Evolutionary conservation across 2,797 vertebrate species (phyloP).

Genomic region (Hapalemur alaotrensis): DNA sequence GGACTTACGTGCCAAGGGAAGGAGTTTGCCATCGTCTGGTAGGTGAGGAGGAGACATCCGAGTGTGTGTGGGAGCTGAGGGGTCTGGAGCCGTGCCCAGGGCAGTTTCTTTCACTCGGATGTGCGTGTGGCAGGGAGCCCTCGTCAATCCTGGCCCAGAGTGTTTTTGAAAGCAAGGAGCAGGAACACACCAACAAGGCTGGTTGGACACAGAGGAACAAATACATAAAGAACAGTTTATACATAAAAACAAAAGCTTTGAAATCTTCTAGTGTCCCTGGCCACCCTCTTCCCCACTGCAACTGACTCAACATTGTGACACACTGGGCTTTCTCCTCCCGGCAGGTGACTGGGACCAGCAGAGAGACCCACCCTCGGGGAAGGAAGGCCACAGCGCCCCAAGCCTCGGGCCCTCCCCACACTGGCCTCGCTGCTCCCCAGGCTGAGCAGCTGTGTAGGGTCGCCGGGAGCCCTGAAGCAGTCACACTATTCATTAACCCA

Average conservation of each 20-base stretch:
- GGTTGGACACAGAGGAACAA: neutral
- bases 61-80: fast-evolving
- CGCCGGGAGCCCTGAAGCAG: neutral
- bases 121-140: too few relatives aligned
- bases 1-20: neutral
- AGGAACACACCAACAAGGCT: neutral
- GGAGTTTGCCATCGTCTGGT: neutral
- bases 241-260: neutral
- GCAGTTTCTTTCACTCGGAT: neutral
- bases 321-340: neutral
- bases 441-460: neutral
- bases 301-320: neutral
- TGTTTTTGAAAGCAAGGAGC: neutral
- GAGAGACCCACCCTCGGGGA: neutral
- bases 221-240: neutral
- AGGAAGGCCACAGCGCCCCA: fast-evolving
- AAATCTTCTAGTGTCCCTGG: neutral
- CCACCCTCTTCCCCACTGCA: neutral
- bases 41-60: neutral
- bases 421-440: neutral
- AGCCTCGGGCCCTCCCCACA: neutral
- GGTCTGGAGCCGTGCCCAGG: neutral
- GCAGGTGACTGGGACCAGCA: neutral
- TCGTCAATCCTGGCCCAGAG: neutral
- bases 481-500: neutral